A percentile compares a stretch with the other conserved stretches of the same genome.
Conservation (phyloP, 1,140 invertebrate species). For the Magallana gigas region DNA sequence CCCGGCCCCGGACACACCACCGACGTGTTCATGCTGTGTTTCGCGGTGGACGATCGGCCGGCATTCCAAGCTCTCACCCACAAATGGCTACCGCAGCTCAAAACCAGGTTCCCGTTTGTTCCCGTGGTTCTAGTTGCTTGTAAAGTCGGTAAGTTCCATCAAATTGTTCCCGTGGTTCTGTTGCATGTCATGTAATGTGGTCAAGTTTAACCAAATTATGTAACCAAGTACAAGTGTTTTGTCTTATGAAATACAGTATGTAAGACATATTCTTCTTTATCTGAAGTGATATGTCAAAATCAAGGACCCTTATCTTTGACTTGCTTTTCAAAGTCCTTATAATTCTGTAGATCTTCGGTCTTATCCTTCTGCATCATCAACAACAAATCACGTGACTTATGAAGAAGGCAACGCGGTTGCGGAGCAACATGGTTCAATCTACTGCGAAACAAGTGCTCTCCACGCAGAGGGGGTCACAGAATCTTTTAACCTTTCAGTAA, state of each 20-base stretch:
- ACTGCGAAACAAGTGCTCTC: constrained; percentile 80
- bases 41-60: not conserved
- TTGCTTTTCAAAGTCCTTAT: not conserved
- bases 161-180: no score
- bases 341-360: not conserved
- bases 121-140: not conserved
- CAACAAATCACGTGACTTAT: constrained; percentile 7
- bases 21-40: constrained; percentile 20
- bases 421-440: constrained; percentile 44
- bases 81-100: not conserved
- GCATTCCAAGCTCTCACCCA: not conserved
- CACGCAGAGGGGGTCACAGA: constrained; percentile 82
- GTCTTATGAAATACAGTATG: no score
- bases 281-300: no score
- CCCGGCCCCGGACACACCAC: not conserved
- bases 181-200: no score
- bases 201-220: no score
- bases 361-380: not conserved
- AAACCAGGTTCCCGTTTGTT: not conserved
- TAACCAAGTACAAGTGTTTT: no score
- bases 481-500: constrained; percentile 73
- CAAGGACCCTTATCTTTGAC: no score
- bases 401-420: constrained; percentile 5
- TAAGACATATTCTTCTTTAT: no score
- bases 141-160: not conserved